Evolutionary conservation across 1,140 invertebrate genomes (phyloP), one percentile per base, ranked within the genome.

Genomic region (Apis dorsata): DNA sequence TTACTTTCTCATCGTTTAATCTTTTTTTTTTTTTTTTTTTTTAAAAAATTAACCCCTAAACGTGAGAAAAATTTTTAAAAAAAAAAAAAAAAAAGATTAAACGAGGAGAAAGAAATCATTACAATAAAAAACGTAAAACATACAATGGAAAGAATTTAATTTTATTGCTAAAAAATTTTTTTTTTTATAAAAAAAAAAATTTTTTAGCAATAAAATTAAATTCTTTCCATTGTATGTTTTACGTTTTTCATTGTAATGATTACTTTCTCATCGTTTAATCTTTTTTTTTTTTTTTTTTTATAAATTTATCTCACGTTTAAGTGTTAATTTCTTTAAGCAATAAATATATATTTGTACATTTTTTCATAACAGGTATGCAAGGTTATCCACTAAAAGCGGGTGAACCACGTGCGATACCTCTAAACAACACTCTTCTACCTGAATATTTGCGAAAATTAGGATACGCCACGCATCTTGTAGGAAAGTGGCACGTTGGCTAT

Each of bases 401-500:
- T 0, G 94, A 95, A 81, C 92, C 94, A 8, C 93, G 94, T 62
- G 95, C 94, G 51, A 90, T 97, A 57, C 95, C 96, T 0, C 80
- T 95, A 11, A 91, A 94, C n/a, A 91, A 94, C 44, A 94, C 93
- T 69, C 92, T 96, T 11, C 73, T 97, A 59, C 95, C 96, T 1
- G 90, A 96, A 84, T 92, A 95, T 81, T 87, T 96, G 24, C 88
- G 79, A 57, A 77, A 87, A 55, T 85, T 94, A 12, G 93, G 93
- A 71, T 94, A 94, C 68, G 53, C 73, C 0, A 93, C 92, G 17
- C 82, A 87, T 55, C 79, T 94, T 0, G 80, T 94, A 10, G 94
- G 94, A 49, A 95, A 95, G 89, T 95, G 95, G 92, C 93, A 94
- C 57, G 81, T 93, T 19, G 93, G 93, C 9, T 94, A 94, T 82